Conservation (phyloP, 2,888 invertebrate genomes). For the Phorcus lineatus region DNA sequence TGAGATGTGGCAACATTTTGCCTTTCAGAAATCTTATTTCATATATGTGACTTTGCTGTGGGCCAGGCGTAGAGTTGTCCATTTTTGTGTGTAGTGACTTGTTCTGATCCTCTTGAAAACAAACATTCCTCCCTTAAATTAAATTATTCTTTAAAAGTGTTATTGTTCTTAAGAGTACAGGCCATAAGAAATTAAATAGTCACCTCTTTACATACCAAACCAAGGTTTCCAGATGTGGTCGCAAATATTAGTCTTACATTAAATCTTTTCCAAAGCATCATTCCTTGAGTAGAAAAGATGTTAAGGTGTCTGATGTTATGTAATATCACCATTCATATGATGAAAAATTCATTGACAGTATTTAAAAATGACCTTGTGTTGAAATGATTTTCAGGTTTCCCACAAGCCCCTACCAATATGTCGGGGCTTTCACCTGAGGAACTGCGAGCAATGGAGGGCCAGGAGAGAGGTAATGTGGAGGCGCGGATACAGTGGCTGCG, state of each 20-base stretch:
- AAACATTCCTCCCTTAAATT: too few relatives aligned
- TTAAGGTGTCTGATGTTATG: too few relatives aligned
- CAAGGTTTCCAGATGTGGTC: too few relatives aligned
- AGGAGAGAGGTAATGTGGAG: slow-evolving; percentile 89
- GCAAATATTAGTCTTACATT: too few relatives aligned
- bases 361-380: too few relatives aligned
- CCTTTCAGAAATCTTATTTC: neutral
- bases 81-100: too few relatives aligned
- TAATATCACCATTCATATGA: neutral
- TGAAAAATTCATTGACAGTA: neutral
- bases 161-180: neutral
- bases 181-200: neutral
- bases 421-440: slow-evolving; percentile 88
- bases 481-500: slow-evolving; percentile 90
- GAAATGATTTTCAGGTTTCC: slow-evolving; percentile 52
- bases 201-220: neutral
- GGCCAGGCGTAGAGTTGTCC: neutral
- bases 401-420: slow-evolving; percentile 77
- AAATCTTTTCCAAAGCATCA: too few relatives aligned
- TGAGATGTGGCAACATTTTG: neutral
- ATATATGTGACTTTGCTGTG: neutral
- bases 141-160: too few relatives aligned
- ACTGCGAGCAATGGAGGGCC: slow-evolving; percentile 90
- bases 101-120: too few relatives aligned
- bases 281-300: too few relatives aligned